Evolutionary conservation across 2,113 vertebrate genomes (phyloP).

Genomic region (Ammodytes dubius): DNA sequence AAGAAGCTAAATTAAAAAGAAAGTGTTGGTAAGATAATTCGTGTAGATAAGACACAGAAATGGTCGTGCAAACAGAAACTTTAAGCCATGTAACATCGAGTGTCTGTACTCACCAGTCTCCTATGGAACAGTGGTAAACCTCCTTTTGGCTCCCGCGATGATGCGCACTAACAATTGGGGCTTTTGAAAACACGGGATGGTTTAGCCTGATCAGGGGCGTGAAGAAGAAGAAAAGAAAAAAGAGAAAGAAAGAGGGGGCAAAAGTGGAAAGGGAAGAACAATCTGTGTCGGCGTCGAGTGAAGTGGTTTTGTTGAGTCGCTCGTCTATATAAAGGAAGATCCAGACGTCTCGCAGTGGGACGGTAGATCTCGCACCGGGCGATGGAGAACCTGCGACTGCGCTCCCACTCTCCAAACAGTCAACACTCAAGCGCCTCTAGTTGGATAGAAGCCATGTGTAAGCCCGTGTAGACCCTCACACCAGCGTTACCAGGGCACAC

Average conservation of each 20-base stretch:
- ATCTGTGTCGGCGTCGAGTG: slow-evolving; percentile 67
- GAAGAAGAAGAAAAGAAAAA: slow-evolving; percentile 24
- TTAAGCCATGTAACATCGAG: background rate
- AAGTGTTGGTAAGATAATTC: background rate
- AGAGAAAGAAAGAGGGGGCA: slow-evolving; percentile 55
- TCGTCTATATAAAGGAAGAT: slow-evolving; percentile 73
- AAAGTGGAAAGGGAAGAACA: slow-evolving; percentile 45
- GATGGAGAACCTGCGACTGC: slow-evolving; percentile 84
- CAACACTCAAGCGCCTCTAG: slow-evolving; percentile 84
- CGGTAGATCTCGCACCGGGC: slow-evolving; percentile 72
- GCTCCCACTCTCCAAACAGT: slow-evolving; percentile 79
- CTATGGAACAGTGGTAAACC: slow-evolving; percentile 73
- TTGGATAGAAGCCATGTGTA: slow-evolving; percentile 84
- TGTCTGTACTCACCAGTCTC: slow-evolving; percentile 80
- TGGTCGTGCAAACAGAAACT: background rate
- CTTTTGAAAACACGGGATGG: slow-evolving; percentile 70
- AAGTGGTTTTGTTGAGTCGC: slow-evolving; percentile 60
- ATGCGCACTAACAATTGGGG: slow-evolving; percentile 71
- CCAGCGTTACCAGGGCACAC: slow-evolving; percentile 53
- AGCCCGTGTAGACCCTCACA: slow-evolving; percentile 61
- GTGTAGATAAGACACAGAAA: background rate
- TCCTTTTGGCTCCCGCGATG: slow-evolving; percentile 76
- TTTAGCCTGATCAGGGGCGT: slow-evolving; percentile 67
- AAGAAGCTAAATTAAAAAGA: background rate
- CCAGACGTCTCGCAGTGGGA: slow-evolving; percentile 64